Conservation (phyloP, 2,113 vertebrate genomes). For the Paramormyrops kingsleyae region DNA sequence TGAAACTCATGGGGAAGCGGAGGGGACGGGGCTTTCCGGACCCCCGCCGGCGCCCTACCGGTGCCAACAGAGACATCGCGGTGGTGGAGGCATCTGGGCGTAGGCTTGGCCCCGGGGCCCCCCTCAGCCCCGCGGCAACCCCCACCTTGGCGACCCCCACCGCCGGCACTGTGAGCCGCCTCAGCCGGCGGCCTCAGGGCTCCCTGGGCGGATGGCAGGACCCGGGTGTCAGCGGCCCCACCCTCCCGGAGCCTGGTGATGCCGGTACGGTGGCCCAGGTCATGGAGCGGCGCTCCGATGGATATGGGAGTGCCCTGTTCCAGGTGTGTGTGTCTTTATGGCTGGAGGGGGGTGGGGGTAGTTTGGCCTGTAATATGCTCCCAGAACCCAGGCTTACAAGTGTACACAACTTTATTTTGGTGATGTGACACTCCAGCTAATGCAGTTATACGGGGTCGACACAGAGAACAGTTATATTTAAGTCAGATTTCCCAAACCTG, state of each 20-base stretch:
- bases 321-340: constrained; percentile 62
- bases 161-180: constrained; percentile 64
- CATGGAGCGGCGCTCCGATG: constrained; percentile 46
- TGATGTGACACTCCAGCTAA: not conserved
- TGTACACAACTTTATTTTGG: not conserved
- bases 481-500: not conserved
- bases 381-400: not conserved
- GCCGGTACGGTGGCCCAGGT: constrained; percentile 47
- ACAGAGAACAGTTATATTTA: not conserved
- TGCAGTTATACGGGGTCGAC: not conserved
- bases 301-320: constrained; percentile 38
- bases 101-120: constrained; percentile 54
- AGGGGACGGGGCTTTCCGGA: constrained; percentile 63
- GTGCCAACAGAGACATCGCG: constrained; percentile 47
- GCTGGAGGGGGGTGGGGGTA: constrained; percentile 26
- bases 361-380: not conserved
- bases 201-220: constrained; percentile 41
- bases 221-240: constrained; percentile 56
- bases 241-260: constrained; percentile 70
- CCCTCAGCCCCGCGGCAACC: constrained; percentile 62
- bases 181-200: constrained; percentile 62
- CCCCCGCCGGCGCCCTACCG: constrained; percentile 57
- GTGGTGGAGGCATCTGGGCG: constrained; percentile 41
- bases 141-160: constrained; percentile 63
- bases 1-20: constrained; percentile 71